A percentile compares a stretch with the other conserved stretches of the same genome.
phyloP scores from a whole-genome alignment of 2,113 vertebrate species.

The Prolemur simus region DNA sequence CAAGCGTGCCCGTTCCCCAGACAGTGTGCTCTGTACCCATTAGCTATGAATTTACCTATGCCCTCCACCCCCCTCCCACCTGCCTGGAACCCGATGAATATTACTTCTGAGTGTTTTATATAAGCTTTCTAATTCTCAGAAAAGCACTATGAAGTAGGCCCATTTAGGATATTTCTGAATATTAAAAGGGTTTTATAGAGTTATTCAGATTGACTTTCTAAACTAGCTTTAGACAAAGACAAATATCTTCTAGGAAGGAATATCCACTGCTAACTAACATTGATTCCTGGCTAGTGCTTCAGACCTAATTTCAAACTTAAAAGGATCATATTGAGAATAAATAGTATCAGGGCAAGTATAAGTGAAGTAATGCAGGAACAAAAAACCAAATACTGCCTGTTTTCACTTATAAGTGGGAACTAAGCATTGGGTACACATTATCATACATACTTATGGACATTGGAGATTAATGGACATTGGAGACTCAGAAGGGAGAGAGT shows the following conservation, averaged over 20 bases:
- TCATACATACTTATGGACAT: no score
- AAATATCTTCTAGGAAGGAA: not conserved
- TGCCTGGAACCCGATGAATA: no score
- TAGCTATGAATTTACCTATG: no score
- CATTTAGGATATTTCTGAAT: not conserved
- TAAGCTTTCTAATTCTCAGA: not conserved
- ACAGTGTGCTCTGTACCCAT: no score
- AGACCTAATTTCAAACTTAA: not conserved
- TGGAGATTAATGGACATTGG: no score
- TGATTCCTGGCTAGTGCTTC: not conserved
- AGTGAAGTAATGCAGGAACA: no score
- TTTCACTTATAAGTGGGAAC: no score
- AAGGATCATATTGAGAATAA: not conserved
- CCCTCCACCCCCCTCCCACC: no score
- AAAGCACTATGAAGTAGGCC: not conserved
- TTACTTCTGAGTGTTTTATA: not conserved
- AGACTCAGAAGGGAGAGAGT: no score
- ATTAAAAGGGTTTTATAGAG: not conserved
- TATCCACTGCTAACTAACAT: not conserved
- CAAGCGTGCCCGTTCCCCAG: no score
- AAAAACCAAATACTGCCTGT: no score
- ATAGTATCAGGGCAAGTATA: not conserved
- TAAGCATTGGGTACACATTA: no score
- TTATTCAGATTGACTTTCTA: not conserved
- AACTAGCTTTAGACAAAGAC: not conserved